Evolutionary conservation across 2,888 invertebrate genomes (phyloP).

Genomic region (Xylota sylvarum): DNA sequence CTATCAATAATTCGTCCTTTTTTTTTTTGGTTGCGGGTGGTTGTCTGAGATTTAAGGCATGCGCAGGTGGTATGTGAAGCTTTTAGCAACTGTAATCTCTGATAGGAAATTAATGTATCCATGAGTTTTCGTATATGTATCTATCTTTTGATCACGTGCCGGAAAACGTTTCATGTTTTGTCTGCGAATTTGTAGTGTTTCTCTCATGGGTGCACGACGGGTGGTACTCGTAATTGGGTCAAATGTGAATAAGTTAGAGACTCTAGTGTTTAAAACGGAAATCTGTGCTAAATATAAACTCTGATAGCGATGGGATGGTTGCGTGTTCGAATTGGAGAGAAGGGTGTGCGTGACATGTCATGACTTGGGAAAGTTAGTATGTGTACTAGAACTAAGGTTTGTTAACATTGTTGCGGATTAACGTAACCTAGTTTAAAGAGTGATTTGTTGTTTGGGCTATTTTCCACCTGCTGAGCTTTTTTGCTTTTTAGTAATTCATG

Average conservation of each 20-base stretch:
- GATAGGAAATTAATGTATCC: slow-evolving; percentile 41
- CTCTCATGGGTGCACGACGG: slow-evolving; percentile 20
- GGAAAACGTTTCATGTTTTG: slow-evolving; percentile 65
- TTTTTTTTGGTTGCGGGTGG: neutral
- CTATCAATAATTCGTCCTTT: slow-evolving; percentile 23
- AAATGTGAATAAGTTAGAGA: slow-evolving; percentile 61
- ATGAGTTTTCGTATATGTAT: slow-evolving; percentile 18
- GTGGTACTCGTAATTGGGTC: slow-evolving; percentile 60
- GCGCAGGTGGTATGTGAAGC: slow-evolving; percentile 56
- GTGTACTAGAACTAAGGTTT: slow-evolving; percentile 43
- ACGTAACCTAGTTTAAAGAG: slow-evolving; percentile 40
- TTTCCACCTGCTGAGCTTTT: neutral
- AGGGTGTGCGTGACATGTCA: slow-evolving; percentile 65
- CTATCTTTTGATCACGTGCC: slow-evolving; percentile 64
- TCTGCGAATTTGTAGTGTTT: slow-evolving; percentile 41
- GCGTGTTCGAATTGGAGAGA: slow-evolving; percentile 44
- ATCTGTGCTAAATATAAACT: slow-evolving; percentile 46
- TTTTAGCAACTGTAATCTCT: slow-evolving; percentile 17
- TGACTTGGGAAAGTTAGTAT: slow-evolving; percentile 15
- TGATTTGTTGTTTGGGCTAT: slow-evolving; percentile 26
- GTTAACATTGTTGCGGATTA: slow-evolving; percentile 27
- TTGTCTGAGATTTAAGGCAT: slow-evolving; percentile 54
- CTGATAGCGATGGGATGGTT: slow-evolving; percentile 24
- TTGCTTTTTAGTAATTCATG: slow-evolving; percentile 13
- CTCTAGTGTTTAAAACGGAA: slow-evolving; percentile 32